Evolutionary conservation across 2,888 invertebrate genomes (phyloP).

Genomic region (Sarcophaga rosellei): DNA sequence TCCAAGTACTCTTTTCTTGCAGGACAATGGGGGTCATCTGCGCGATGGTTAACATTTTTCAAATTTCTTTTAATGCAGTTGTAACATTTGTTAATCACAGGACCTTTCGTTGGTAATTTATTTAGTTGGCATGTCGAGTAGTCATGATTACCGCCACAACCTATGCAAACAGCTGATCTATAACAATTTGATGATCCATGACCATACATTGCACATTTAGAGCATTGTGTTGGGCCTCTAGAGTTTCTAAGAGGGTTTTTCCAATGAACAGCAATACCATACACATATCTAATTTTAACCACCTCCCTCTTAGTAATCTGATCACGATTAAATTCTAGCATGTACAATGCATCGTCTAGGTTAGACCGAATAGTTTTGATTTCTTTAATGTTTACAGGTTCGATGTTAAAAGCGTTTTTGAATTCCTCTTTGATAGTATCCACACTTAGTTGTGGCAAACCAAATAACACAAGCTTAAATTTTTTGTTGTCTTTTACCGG

Average conservation of each 20-base stretch:
- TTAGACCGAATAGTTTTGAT: neutral
- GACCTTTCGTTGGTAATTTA: neutral
- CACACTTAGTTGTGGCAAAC: neutral
- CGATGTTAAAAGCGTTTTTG: neutral
- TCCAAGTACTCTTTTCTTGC: no score
- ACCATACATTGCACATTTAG: neutral
- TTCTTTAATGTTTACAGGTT: no score
- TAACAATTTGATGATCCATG: neutral
- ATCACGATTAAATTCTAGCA: slow-evolving; percentile 1
- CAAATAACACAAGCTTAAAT: no score
- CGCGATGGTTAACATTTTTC: no score
- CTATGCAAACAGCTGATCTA: neutral
- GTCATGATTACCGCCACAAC: neutral
- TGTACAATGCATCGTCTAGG: slow-evolving; percentile 1
- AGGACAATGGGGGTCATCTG: no score
- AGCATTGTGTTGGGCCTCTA: neutral
- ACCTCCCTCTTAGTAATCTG: neutral
- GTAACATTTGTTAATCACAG: neutral
- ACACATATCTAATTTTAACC: no score
- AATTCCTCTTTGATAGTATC: neutral
- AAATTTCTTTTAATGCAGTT: no score
- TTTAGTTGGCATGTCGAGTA: slow-evolving; percentile 1
- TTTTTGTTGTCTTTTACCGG: no score
- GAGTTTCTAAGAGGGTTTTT: neutral
- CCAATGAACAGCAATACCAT: neutral